Base-by-base conservation (phyloP, 2,888 invertebrate genomes). In the Conchocele bisecta region DNA sequence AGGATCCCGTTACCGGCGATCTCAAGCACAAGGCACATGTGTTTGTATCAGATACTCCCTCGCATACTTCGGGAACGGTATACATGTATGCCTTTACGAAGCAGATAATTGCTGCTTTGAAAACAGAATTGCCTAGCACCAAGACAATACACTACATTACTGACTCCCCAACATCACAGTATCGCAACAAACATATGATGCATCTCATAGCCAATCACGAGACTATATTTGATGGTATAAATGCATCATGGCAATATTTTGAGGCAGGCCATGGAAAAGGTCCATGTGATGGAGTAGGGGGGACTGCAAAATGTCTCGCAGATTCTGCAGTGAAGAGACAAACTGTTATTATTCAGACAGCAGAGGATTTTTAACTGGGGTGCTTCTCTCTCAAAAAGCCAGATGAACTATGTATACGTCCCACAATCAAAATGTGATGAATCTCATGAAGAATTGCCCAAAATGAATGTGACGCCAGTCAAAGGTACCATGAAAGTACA, bases 221-320 rank as follows among this genome's bases (percentile, higher is more conserved):
- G 0, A 56, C 37, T 4, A n/a, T 66, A 20, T 63, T 66, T 20
- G n/a, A n/a, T n/a, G 67, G 58, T 0, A 29, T 61, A 1, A 58
- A 24, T 9, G 72, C 66, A 5, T 58, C 66, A 9, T 72, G 72
- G 66, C 60, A 56, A 13, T 71, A 50, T 31, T 71, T 53, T 33
- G 71, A 61, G 24, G 60, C 60, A 0, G 71, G 71, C 0, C 71
- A 71, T 28, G 71, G 71, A 0, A 71, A 71, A n/a, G 57, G 71
- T 1, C 56, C 66, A 0, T 71, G 71, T 28, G 71, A 71, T 33
- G 60, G 65, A 5, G 71, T 71, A n/a, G 65, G 71, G 2, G 71
- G 71, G 17, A 60, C 71, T 17, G 31, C 71, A 1, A 57, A 65
- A 48, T n/a, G 71, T 0, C 65, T 26, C 2, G 71, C 71, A 0